Base-by-base conservation (phyloP, 2,113 vertebrate genomes). In the Prunella fulvescens region DNA sequence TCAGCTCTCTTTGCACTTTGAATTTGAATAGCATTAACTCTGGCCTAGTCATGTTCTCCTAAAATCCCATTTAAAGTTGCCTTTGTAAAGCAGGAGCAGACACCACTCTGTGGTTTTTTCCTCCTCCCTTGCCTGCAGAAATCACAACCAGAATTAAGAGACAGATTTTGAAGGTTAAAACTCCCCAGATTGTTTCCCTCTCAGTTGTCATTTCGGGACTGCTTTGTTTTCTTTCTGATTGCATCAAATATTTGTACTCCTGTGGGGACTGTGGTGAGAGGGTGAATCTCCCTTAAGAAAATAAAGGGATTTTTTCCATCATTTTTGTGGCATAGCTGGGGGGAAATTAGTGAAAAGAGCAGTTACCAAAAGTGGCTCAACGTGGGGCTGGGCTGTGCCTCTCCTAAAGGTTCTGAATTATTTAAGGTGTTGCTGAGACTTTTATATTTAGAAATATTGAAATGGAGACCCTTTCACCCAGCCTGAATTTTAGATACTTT, bases 141-240 rank as follows among this genome's bases (percentile, higher is more conserved):
- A 89, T 81, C 66, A 2, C 80, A 76, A 86, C 65, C 81, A 69
- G 81, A 92, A 93, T 86, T 83, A 56, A 87, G 88, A 92, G 93
- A 83, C 97, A 96, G 89, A 94, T 96, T 93, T 87, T 40, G 89
- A 86, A 89, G 83, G 96, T 88, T 94, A 84, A 60, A 93, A 81
- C 83, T 81, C n/a, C 74, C 74, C 86, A 93, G 82, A 96, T 92
- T 95, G 88, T 95, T 95, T 96, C 96, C 90, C 89, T 96, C 94
- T 91, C 88, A 85, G 90, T 76, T 95, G 94, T 94, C 94, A 92
- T 88, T 78, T 78, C 0, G 56, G 86, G 92, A 92, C 3, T 26
- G 54, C 81, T 93, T 90, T 95, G 83, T 95, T 96, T 96, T 64
- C 96, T 92, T 95, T 81, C 84, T 0, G 18, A 74, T 66, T 66